A percentile compares a stretch with the other conserved stretches of the same genome.
These are phyloP conservation scores for Amblyjoppa fuscipennis DNA, from an alignment of 2,888 invertebrate genomes.

Conservation along the genomic window DNA sequence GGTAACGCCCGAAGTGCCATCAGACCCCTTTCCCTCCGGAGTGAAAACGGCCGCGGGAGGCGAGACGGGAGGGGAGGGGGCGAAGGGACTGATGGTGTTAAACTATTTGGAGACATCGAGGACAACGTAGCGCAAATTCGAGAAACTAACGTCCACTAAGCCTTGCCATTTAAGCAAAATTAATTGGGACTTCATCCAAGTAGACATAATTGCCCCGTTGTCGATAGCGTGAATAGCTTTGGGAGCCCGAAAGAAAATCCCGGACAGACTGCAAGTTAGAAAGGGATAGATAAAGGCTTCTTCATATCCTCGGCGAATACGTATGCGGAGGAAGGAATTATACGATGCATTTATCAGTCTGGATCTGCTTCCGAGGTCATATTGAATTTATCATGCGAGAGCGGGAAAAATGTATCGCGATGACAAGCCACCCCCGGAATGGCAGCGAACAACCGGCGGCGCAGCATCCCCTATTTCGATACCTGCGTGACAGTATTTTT, in stretches of 20 bases:
- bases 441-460: constrained; percentile 36
- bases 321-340: constrained; percentile 57
- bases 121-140: constrained; percentile 18
- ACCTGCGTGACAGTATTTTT: constrained; percentile 74
- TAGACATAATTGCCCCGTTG: background rate
- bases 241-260: background rate
- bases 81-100: constrained; percentile 48
- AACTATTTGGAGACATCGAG: constrained; percentile 52
- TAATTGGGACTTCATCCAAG: constrained; percentile 1
- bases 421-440: constrained; percentile 61
- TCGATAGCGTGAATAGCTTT: background rate
- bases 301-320: constrained; percentile 19
- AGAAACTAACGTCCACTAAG: constrained; percentile 9
- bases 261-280: background rate
- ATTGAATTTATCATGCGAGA: constrained; percentile 68
- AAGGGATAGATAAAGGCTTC: background rate
- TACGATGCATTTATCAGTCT: constrained; percentile 68
- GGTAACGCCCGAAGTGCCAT: constrained; percentile 52
- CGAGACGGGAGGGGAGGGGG: background rate
- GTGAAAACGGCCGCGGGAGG: constrained; percentile 39
- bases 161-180: constrained; percentile 6
- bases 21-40: constrained; percentile 38
- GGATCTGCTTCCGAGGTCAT: constrained; percentile 66
- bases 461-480: constrained; percentile 65
- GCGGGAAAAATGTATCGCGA: constrained; percentile 66